Evolutionary conservation across 2,888 invertebrate species (phyloP), one percentile per base, ranked within the genome.

Genomic region (Caenorhabditis doughertyi): DNA sequence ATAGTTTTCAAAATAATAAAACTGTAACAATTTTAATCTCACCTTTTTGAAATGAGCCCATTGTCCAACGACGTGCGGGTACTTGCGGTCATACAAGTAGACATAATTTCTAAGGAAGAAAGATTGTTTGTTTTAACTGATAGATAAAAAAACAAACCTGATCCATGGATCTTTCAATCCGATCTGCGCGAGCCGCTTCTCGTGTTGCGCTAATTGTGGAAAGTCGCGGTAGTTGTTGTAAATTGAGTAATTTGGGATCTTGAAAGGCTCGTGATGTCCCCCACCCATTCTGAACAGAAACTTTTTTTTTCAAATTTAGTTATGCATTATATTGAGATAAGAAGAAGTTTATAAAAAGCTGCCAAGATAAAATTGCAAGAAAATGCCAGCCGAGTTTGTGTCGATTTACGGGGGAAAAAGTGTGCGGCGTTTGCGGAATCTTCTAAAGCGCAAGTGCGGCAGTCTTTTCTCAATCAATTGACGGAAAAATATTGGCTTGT

Each of bases 91-190:
- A 79, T 85, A 89, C 65, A 89, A 79, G 73, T 88, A 89, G n/a
- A 86, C 87, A 70, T 89, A 89, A 76, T 90, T 90, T 73, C 90
- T 89, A 62, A 51, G 3, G 47, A 25, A 9, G 11, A 13, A n/a
- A n/a, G n/a, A n/a, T n/a, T n/a, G n/a, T n/a, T n/a, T n/a, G n/a
- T n/a, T n/a, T n/a, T n/a, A n/a, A n/a, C n/a, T n/a, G 18, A 65
- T 23, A 9, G 3, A 4, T 55, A 16, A n/a, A 9, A 27, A 68
- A 80, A 65, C 58, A n/a, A 25, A 89, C 90, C 90, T 87, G 51
- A 91, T 91, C 90, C 90, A 91, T 9, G 91, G 91, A 81, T 91
- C 91, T 67, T 90, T 90, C 58, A 91, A 72, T 11, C 91, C 90
- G 58, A 91, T 79, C 68, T 90, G 87, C 7, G 81, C 89, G n/a